Percentiles rank a stretch among this genome's conserved stretches.
Evolutionary conservation across 2,113 vertebrate species (phyloP).

Genomic region (Hyperoodon ampullatus): DNA sequence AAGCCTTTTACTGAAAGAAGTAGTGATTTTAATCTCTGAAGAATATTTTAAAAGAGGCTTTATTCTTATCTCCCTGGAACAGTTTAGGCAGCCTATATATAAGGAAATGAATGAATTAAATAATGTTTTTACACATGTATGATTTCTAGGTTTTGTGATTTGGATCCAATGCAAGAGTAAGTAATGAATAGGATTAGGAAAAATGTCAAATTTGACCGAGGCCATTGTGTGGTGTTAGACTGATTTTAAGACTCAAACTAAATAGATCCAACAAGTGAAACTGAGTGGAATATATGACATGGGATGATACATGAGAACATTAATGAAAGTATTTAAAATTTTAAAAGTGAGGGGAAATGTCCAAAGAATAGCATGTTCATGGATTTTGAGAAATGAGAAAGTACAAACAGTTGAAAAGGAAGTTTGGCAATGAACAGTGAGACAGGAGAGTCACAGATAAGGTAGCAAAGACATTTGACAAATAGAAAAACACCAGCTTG

Average conservation of each 20-base stretch:
- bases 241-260: background rate
- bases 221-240: background rate
- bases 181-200: background rate
- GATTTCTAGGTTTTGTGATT: background rate
- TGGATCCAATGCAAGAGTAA: background rate
- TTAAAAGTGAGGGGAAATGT: background rate
- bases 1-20: background rate
- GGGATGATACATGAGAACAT: background rate
- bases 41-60: background rate
- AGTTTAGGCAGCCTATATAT: background rate
- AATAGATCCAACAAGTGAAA: background rate
- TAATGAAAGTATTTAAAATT: background rate
- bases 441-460: background rate
- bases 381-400: background rate
- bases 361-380: background rate
- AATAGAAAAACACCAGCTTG: background rate
- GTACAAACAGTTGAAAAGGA: background rate
- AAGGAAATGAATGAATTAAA: constrained; percentile 45
- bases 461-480: background rate
- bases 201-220: background rate
- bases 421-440: background rate
- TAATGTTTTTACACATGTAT: background rate
- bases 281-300: background rate
- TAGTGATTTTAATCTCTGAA: background rate
- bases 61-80: background rate